phyloP scores from a whole-genome alignment of 2,888 invertebrate genomes.

The Hydraecia micacea region DNA sequence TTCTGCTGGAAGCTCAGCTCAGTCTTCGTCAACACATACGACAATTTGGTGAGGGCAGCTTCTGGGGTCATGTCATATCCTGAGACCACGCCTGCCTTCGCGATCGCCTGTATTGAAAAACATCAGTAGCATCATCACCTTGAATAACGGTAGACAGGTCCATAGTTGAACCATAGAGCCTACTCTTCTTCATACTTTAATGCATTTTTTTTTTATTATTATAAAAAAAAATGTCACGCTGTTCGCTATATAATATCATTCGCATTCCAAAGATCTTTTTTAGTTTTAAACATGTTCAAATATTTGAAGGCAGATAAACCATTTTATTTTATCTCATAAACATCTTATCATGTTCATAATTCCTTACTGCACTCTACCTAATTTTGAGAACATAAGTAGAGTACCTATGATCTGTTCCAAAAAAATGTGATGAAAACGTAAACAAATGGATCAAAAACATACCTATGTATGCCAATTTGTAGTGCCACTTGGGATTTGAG shows the following conservation, averaged over 20 bases:
- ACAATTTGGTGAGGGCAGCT: slow-evolving; percentile 97
- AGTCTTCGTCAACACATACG: slow-evolving; percentile 96
- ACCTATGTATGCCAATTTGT: not conserved
- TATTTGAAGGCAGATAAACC: not conserved
- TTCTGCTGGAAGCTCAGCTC: slow-evolving; percentile 92
- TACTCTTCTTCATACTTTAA: not conserved
- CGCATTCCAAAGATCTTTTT: not conserved
- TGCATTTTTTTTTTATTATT: too few species aligned
- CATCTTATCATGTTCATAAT: not conserved
- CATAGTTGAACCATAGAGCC: not conserved
- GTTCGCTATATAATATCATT: too few species aligned
- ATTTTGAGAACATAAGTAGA: not conserved
- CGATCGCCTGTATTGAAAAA: slow-evolving; percentile 79
- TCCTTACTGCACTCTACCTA: not conserved
- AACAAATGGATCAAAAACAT: not conserved
- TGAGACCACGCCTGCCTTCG: slow-evolving; percentile 93
- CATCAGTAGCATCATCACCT: not conserved
- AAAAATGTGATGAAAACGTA: not conserved
- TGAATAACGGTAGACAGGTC: not conserved
- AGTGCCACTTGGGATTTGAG: not conserved
- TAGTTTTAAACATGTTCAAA: not conserved
- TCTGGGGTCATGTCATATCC: slow-evolving; percentile 98
- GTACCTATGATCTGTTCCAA: not conserved
- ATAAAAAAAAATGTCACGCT: too few species aligned
- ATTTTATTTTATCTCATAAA: not conserved